Evolutionary conservation across 37 sponge, comb jelly and placozoan species (phyloP).

Genomic region (Beroe forskalii): DNA sequence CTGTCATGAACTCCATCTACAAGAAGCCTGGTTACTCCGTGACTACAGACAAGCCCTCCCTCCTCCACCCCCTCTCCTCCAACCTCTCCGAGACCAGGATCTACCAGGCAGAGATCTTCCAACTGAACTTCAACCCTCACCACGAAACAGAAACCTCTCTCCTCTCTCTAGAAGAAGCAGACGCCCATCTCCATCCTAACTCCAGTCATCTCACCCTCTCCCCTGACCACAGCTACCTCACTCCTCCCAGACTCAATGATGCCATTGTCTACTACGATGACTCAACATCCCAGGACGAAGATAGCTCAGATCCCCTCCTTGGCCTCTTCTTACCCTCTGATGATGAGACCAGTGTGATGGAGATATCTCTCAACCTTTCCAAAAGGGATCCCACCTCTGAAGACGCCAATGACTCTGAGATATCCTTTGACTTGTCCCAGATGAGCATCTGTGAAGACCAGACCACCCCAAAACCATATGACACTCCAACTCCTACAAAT

Average conservation of each 20-base stretch:
- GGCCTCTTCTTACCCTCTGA: background rate
- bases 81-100: conserved; percentile 3
- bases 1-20: background rate
- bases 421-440: background rate
- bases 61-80: background rate
- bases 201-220: conserved; percentile 28
- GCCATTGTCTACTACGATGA: background rate
- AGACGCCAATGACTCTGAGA: background rate
- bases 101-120: background rate
- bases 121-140: background rate
- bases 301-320: background rate
- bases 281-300: background rate
- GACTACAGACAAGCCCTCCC: conserved; percentile 30
- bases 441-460: too few relatives aligned
- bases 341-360: background rate
- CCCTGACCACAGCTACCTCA: conserved; percentile 9
- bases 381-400: too few relatives aligned
- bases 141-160: background rate
- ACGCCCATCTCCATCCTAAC: too few relatives aligned
- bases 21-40: conserved; percentile 39
- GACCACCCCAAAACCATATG: too few relatives aligned
- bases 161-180: background rate
- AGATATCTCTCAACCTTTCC: background rate
- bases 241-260: background rate
- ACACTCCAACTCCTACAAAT: too few relatives aligned